Percentiles rank a stretch among this genome's conserved stretches.
These are phyloP conservation scores for Philotrypesis tridentata DNA, from an alignment of 1,140 invertebrate species.

Conservation along the genomic window DNA sequence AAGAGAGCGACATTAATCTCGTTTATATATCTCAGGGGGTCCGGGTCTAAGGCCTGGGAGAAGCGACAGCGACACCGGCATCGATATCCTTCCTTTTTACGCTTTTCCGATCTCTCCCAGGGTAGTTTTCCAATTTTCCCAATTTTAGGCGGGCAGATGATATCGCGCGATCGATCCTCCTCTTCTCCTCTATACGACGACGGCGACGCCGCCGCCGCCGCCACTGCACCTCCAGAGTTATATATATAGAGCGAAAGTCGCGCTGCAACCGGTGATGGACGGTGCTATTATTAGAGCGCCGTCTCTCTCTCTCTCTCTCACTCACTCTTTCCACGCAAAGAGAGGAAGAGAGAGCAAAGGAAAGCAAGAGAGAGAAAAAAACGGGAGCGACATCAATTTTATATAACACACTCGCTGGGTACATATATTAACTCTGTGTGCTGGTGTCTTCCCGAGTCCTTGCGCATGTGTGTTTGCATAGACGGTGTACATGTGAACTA, in stretches of 20 bases:
- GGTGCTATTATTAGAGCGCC: constrained; percentile 20
- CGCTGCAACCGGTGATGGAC: neutral
- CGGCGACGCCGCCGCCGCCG: neutral
- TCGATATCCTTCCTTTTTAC: constrained; percentile 28
- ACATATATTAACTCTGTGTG: neutral
- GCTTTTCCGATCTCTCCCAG: neutral
- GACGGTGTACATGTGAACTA: neutral
- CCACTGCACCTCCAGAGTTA: no score
- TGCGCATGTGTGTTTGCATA: neutral
- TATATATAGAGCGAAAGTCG: neutral
- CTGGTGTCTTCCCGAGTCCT: neutral
- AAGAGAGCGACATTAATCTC: constrained; percentile 26
- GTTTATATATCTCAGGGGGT: constrained; percentile 17
- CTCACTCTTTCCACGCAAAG: neutral
- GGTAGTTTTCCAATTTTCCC: constrained; percentile 42
- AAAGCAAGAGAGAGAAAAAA: neutral
- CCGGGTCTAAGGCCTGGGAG: neutral
- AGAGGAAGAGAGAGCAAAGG: neutral
- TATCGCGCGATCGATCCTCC: constrained; percentile 24
- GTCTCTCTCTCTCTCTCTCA: no score
- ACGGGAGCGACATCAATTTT: neutral
- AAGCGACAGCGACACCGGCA: constrained; percentile 1
- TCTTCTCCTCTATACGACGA: neutral
- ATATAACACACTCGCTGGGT: neutral
- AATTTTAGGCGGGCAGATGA: constrained; percentile 34